Percentiles rank a stretch among this genome's conserved stretches.
Conservation (phyloP, 2,113 vertebrate genomes). For the Tylochromis polylepis region DNA sequence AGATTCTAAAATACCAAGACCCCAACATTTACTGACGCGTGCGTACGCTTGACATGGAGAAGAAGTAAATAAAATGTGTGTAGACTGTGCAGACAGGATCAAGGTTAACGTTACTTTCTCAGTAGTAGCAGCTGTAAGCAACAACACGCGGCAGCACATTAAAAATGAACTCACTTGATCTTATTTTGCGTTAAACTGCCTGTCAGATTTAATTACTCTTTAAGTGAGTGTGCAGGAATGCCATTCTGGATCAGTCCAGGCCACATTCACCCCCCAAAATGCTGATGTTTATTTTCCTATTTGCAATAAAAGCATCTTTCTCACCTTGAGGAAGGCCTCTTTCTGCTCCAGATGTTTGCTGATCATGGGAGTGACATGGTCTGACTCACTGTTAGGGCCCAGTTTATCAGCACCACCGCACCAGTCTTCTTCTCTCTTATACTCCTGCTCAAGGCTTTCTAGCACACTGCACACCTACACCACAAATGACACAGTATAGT, state of each 20-base stretch:
- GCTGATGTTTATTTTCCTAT: background rate
- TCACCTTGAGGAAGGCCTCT: slow-evolving; percentile 94
- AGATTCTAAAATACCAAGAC: background rate
- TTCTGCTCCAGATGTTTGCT: slow-evolving; percentile 99
- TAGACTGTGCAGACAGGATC: background rate
- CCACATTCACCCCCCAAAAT: background rate
- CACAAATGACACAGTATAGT: background rate
- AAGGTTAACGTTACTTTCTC: background rate
- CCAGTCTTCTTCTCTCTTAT: slow-evolving; percentile 98
- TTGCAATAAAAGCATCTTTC: background rate
- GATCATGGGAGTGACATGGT: slow-evolving; percentile 97
- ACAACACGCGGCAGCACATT: background rate
- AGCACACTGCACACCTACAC: slow-evolving; percentile 94
- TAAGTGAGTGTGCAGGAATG: background rate
- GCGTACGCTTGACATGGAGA: background rate
- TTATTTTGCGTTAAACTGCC: background rate
- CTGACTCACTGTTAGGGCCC: slow-evolving; percentile 94
- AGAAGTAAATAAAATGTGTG: background rate
- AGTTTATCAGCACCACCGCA: slow-evolving; percentile 96
- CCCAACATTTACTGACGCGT: background rate
- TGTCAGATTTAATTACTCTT: background rate
- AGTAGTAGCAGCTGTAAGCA: background rate
- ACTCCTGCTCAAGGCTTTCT: slow-evolving; percentile 97
- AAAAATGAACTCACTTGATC: background rate
- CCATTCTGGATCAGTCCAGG: background rate